Percentiles rank a stretch among this genome's conserved stretches.
Conservation (phyloP, 2,888 invertebrate species). For the Idaea biselata region DNA sequence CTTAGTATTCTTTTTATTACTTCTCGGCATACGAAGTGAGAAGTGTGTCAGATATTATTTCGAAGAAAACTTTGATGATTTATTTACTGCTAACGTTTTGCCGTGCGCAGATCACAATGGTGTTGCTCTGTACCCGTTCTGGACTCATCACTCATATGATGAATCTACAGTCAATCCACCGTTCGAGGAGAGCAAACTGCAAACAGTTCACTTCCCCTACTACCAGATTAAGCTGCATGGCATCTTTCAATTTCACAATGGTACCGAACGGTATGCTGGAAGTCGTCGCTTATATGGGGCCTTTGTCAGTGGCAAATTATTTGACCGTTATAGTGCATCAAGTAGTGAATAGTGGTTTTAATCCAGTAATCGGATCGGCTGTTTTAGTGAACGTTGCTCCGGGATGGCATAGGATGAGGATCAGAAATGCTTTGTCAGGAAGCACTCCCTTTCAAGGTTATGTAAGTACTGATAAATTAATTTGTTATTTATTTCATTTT, state of each 20-base stretch:
- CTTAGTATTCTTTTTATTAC: conserved; percentile 25
- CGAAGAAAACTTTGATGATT: conserved; percentile 37
- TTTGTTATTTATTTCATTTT: neutral
- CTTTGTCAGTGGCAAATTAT: conserved; percentile 29
- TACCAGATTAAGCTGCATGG: conserved; percentile 29
- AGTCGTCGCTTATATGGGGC: conserved; percentile 44
- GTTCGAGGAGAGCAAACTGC: conserved; percentile 36
- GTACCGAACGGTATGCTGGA: conserved; percentile 41
- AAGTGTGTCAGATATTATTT: conserved; percentile 48
- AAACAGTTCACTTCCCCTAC: conserved; percentile 36
- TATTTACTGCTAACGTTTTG: conserved; percentile 35
- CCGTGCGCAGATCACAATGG: conserved; percentile 24
- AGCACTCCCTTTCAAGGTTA: conserved; percentile 32
- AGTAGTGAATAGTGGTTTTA: conserved; percentile 16
- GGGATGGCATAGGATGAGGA: conserved; percentile 38
- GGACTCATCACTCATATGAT: conserved; percentile 39
- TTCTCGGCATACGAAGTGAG: conserved; percentile 35
- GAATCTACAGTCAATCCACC: conserved; percentile 29
- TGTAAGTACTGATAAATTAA: conserved; percentile 51
- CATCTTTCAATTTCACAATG: conserved; percentile 40
- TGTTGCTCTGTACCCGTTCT: conserved; percentile 19
- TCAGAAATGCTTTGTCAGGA: conserved; percentile 28
- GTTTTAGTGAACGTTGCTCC: neutral
- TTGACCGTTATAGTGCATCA: conserved; percentile 43
- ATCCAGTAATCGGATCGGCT: conserved; percentile 22